phyloP scores from a whole-genome alignment of 2,888 invertebrate species.

The Camponotus fellah region DNA sequence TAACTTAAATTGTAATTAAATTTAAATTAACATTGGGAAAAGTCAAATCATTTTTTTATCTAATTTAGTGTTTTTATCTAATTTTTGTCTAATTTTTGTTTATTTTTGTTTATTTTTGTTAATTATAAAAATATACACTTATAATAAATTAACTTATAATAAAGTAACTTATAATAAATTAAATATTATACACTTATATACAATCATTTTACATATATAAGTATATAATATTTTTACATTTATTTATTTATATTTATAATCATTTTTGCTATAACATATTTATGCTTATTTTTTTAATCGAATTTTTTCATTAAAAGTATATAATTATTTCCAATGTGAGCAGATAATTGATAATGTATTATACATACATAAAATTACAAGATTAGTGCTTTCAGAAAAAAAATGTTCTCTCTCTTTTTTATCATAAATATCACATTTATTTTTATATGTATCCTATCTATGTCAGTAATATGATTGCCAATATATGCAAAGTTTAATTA shows the following conservation, averaged over 20 bases:
- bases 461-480: conserved; percentile 43
- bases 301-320: conserved; percentile 4
- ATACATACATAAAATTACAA: neutral
- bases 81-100: no score
- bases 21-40: neutral
- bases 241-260: neutral
- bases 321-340: neutral
- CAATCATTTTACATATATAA: neutral
- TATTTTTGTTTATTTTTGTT: no score
- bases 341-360: neutral
- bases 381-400: neutral
- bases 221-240: neutral
- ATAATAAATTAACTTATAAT: no score
- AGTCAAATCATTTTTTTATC: neutral
- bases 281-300: neutral
- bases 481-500: conserved; percentile 52
- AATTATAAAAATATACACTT: no score
- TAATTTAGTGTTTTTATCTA: no score
- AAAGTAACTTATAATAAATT: no score
- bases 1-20: neutral
- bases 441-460: conserved; percentile 17
- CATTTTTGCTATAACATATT: neutral
- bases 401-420: neutral
- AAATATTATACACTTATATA: neutral
- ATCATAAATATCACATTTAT: conserved; percentile 18